Evolutionary conservation across 2,888 invertebrate genomes (phyloP).

Genomic region (Drosophila maculinotata): DNA sequence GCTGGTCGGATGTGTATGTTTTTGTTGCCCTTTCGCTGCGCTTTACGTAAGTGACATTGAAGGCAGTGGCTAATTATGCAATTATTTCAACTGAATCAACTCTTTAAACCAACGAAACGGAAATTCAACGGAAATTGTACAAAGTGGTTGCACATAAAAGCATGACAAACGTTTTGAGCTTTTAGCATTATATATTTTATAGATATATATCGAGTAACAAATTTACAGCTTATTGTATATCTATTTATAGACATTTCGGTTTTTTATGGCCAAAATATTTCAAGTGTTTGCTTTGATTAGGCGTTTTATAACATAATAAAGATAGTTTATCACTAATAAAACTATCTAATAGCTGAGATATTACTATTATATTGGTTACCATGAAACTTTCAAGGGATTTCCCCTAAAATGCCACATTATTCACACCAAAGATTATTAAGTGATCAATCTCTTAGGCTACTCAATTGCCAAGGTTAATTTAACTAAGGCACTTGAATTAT

Average conservation of each 20-base stretch:
- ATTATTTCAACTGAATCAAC: constrained; percentile 50
- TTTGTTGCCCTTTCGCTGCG: constrained; percentile 57
- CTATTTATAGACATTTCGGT: background rate
- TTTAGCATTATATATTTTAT: constrained; percentile 11
- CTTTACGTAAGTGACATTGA: constrained; percentile 67
- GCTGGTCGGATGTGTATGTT: constrained; percentile 22
- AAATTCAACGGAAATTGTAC: constrained; percentile 27
- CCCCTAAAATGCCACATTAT: no score
- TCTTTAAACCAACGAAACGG: constrained; percentile 28
- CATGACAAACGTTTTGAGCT: constrained; percentile 3
- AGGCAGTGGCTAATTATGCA: constrained; percentile 68
- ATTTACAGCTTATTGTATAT: constrained; percentile 7
- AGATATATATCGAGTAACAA: background rate
- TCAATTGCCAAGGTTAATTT: no score
- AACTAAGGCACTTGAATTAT: no score
- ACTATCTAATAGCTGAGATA: background rate
- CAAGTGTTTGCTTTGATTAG: background rate
- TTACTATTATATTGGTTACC: background rate
- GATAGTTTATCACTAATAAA: background rate
- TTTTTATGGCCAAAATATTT: constrained; percentile 5
- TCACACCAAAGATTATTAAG: no score
- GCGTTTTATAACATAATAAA: background rate
- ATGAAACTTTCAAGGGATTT: no score
- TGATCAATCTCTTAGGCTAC: no score
- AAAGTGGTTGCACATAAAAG: constrained; percentile 16